Evolutionary conservation across 2,888 invertebrate genomes (phyloP).

Genomic region (Brenthis daphne): DNA sequence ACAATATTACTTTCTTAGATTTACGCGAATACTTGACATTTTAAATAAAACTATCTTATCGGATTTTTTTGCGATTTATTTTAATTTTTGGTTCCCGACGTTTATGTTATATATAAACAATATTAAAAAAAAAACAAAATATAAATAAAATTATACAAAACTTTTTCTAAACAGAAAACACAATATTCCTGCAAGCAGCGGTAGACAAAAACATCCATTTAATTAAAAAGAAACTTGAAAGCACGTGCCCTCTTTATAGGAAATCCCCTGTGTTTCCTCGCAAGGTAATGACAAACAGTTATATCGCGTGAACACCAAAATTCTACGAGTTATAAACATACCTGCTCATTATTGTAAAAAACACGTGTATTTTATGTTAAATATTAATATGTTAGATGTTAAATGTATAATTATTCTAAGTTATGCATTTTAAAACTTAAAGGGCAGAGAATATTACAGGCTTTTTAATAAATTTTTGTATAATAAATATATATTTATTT

Average conservation of each 20-base stretch:
- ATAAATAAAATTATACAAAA: conserved; percentile 6
- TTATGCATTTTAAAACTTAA: too few relatives aligned
- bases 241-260: conserved; percentile 26
- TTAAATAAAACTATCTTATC: too few relatives aligned
- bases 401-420: too few relatives aligned
- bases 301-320: conserved; percentile 54
- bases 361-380: too few relatives aligned
- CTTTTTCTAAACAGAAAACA: conserved; percentile 18
- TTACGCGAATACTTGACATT: too few relatives aligned
- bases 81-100: too few relatives aligned
- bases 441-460: too few relatives aligned
- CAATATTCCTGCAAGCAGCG: conserved; percentile 14
- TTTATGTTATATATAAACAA: too few relatives aligned
- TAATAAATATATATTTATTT: too few relatives aligned
- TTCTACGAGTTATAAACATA: conserved; percentile 26
- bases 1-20: not conserved
- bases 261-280: conserved; percentile 35
- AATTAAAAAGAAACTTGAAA: conserved; percentile 38
- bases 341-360: not conserved
- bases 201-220: conserved; percentile 28
- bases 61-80: too few relatives aligned
- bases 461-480: too few relatives aligned
- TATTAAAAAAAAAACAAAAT: not conserved
- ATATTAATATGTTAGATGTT: too few relatives aligned
- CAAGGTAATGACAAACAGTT: conserved; percentile 52